Conservation (phyloP, 2,888 invertebrate genomes). For the Drosophila quinaria region DNA sequence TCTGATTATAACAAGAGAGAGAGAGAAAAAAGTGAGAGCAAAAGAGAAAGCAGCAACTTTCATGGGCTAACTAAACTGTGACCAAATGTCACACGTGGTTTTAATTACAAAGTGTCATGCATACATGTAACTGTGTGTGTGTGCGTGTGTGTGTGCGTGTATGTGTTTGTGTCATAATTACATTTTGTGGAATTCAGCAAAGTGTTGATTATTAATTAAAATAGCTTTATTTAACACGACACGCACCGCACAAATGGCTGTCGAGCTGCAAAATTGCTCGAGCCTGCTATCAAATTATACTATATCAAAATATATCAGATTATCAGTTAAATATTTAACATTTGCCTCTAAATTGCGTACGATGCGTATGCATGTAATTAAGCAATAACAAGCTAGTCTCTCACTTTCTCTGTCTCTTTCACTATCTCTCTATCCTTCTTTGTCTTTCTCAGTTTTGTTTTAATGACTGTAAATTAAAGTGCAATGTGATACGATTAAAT, state of each 20-base stretch:
- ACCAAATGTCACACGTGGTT: slow-evolving; percentile 75
- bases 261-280: slow-evolving; percentile 19
- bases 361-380: slow-evolving; percentile 58
- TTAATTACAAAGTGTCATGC: slow-evolving; percentile 61
- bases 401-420: slow-evolving; percentile 1
- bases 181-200: slow-evolving; percentile 76
- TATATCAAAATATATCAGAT: slow-evolving; percentile 31
- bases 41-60: neutral
- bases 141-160: slow-evolving; percentile 13
- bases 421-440: slow-evolving; percentile 4
- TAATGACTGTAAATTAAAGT: slow-evolving; percentile 76
- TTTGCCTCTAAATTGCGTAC: slow-evolving; percentile 53
- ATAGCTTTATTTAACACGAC: slow-evolving; percentile 69
- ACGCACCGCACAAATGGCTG: slow-evolving; percentile 29
- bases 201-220: slow-evolving; percentile 82
- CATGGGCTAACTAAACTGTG: slow-evolving; percentile 62
- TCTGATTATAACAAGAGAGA: slow-evolving; percentile 8
- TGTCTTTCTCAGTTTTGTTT: slow-evolving; percentile 23
- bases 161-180: slow-evolving; percentile 60
- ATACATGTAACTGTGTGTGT: neutral
- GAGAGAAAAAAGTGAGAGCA: neutral
- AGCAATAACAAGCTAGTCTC: slow-evolving; percentile 56
- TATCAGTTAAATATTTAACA: slow-evolving; percentile 73
- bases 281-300: slow-evolving; percentile 25
- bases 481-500: slow-evolving; percentile 69